Base-by-base conservation (phyloP, 2,113 vertebrate species). In the Sigmodon hispidus region DNA sequence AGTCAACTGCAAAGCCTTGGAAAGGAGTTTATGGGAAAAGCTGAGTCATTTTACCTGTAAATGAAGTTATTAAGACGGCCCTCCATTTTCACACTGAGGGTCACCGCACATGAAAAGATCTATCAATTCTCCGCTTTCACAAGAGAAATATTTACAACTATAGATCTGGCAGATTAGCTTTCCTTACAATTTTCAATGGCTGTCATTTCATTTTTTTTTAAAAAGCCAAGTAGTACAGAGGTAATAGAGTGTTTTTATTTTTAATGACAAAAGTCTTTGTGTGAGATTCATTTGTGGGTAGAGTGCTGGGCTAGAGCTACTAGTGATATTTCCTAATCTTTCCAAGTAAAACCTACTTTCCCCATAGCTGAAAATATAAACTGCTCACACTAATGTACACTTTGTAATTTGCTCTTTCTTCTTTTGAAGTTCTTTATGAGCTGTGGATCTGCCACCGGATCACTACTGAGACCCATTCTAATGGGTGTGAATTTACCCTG, bases 371-470 rank as follows among this genome's bases (percentile, higher is more conserved):
- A 80, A 89, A 90, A 97, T 84, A 75, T 89, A 93, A 94, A 94
- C 95, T 72, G 57, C 89, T 91, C 90, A 92, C 72, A 88, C 90
- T 29, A 69, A 94, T 95, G 90, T 87, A 45, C 63, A 72, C 87
- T 96, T 89, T 43, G 45, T 95, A 90, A 96, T 91, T 89, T 94
- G 85, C 97, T 96, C 91, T 96, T n/a, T 91, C 85, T 87, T 80
- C 97, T 93, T 97, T 97, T 98, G 96, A 98, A 97, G 96, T 95
- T 89, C 86, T 97, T 97, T 97, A 97, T 91, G 94, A 96, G 96
- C 96, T 96, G 40, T 92, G 73, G 90, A 96, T 97, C 88, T 81
- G 75, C 76, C 5, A 6, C 70, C 65, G 52, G 95, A 55, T 96
- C 95, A 76, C 93, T 48, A 55, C 15, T 48, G 88, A 97, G 43